Evolutionary conservation across 23 tunicate genomes (phyloP).

Genomic region (Corella eumyota): DNA sequence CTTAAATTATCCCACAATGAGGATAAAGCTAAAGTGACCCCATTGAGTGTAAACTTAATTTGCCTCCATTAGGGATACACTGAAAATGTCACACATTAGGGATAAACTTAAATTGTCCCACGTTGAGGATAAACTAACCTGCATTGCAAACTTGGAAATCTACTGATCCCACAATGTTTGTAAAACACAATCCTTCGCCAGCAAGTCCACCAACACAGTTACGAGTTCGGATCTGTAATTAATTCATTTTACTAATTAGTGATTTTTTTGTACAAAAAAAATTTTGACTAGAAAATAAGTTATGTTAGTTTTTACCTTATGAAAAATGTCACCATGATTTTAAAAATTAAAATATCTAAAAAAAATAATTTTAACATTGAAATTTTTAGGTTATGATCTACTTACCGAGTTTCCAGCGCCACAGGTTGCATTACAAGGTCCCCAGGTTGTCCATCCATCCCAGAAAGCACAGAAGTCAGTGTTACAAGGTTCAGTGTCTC

Average conservation of each 20-base stretch:
- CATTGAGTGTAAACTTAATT: too few species aligned
- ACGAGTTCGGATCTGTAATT: constrained; percentile 30
- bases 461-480: constrained; percentile 78
- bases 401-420: constrained; percentile 60
- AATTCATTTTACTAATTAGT: background rate
- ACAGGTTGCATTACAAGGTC: constrained; percentile 72
- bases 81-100: too few species aligned
- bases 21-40: too few species aligned
- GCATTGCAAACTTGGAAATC: constrained; percentile 28
- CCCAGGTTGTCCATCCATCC: constrained; percentile 93
- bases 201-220: constrained; percentile 55
- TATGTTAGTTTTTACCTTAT: background rate
- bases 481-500: constrained; percentile 35
- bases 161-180: constrained; percentile 1
- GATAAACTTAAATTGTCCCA: too few species aligned
- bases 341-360: too few species aligned
- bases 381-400: background rate
- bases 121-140: constrained; percentile 20
- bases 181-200: constrained; percentile 55
- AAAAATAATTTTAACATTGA: background rate
- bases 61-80: too few species aligned
- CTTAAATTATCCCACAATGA: too few species aligned
- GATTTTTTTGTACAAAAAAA: background rate
- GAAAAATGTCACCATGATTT: background rate
- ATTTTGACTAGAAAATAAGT: too few species aligned